These are phyloP conservation scores for Aleiodes testaceus DNA, from an alignment of 2,888 invertebrate genomes.

Conservation along the genomic window DNA sequence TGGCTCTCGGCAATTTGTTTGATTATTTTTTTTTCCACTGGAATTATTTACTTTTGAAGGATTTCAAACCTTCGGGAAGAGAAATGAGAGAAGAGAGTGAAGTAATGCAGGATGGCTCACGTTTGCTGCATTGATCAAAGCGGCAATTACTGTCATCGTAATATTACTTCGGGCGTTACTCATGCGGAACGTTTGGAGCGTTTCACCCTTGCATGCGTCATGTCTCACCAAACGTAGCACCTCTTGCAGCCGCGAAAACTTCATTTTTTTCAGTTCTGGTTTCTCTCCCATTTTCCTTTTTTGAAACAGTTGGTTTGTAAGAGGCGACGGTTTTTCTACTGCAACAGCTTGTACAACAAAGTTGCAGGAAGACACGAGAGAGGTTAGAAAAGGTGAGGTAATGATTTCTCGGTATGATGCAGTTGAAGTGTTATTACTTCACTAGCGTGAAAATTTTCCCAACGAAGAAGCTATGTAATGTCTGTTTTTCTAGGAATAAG, in stretches of 20 bases:
- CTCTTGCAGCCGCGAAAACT: constrained; percentile 25
- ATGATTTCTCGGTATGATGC: constrained; percentile 62
- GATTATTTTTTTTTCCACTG: neutral
- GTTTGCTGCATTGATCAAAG: constrained; percentile 69
- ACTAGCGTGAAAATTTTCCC: constrained; percentile 37
- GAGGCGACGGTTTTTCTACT: neutral
- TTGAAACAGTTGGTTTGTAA: constrained; percentile 6
- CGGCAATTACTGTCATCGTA: constrained; percentile 71
- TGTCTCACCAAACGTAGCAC: constrained; percentile 40
- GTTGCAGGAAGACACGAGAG: constrained; percentile 19
- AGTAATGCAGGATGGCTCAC: constrained; percentile 62
- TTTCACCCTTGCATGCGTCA: constrained; percentile 44
- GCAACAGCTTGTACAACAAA: neutral
- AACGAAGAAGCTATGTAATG: neutral
- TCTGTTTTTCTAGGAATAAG: constrained; percentile 15
- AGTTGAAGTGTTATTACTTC: constrained; percentile 63
- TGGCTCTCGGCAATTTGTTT: neutral
- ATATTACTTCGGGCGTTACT: constrained; percentile 69
- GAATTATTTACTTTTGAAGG: neutral
- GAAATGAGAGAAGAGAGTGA: constrained; percentile 36
- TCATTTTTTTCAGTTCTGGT: constrained; percentile 39
- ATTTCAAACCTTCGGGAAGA: neutral
- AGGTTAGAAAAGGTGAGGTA: constrained; percentile 44
- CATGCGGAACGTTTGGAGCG: constrained; percentile 56
- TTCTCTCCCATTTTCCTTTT: constrained; percentile 25